Evolutionary conservation across 2,888 invertebrate genomes (phyloP), one percentile per base, ranked within the genome.

Genomic region (Nemapogon koenigi): DNA sequence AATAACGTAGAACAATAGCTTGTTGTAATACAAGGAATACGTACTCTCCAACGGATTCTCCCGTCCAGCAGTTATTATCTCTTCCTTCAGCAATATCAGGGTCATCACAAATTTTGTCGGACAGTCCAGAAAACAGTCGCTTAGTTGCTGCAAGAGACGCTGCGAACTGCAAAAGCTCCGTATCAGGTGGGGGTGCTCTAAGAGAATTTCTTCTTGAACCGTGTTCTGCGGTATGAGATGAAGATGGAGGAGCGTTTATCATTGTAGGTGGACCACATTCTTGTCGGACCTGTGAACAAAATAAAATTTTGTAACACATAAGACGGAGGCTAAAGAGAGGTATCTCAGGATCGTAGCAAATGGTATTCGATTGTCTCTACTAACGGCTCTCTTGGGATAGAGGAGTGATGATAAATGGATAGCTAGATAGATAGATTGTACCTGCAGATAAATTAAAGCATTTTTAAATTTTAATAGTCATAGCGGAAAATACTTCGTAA

Each of bases 51-150:
- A 89, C 78, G 43, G 83, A 65, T 48, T 87, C 85, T 35, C 92
- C 92, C 56, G 91, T 92, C 92, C 92, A 93, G 64, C 93, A 93
- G 45, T 81, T 82, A 27, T 84, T 83, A 42, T 86, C 85, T 48
- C 85, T 84, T 26, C 82, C 81, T 18, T 82, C 80, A 33, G 87
- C 84, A 46, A 88, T 83, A 49, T 83, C 84, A 1, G 85, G 83
- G 47, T 91, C 88, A 46, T 87, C 85, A 67, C 92, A 93, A 36
- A 92, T 71, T 51, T 85, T 84, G 64, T 92, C 90, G 3, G 94
- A 90, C 27, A 95, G 81, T 49, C 86, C 85, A 19, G 88, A 84
- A 70, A 93, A 96, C 62, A 95, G 90, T 51, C 90, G 89, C 63
- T 89, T 89, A 41, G 89, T 91, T 53, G 83, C 82, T 15, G 84